Conservation (phyloP, 2,888 invertebrate genomes). For the Conops quadrifasciatus region DNA sequence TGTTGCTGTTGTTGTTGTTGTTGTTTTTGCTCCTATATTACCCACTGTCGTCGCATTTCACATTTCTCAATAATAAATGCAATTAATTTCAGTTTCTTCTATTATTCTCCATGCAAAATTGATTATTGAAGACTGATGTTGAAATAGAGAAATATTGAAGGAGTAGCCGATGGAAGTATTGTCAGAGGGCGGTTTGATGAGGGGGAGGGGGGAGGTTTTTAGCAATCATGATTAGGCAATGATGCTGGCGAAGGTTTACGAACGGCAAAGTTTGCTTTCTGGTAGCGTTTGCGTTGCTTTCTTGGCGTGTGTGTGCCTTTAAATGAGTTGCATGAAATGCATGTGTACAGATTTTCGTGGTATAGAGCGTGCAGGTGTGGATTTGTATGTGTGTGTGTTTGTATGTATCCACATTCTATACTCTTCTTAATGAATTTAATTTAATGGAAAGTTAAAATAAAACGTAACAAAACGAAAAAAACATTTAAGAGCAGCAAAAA, state of each 20-base stretch:
- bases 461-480: too few species aligned
- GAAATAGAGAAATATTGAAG: neutral
- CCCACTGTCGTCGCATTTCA: conserved; percentile 13
- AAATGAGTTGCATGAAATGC: neutral
- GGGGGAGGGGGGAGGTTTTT: neutral
- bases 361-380: conserved; percentile 9
- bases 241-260: neutral
- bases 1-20: neutral
- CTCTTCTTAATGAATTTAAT: conserved; percentile 42
- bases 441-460: conserved; percentile 28
- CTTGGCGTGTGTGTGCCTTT: neutral
- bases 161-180: neutral
- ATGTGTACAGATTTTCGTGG: neutral
- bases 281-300: neutral
- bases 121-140: conserved; percentile 8
- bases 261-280: neutral
- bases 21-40: neutral
- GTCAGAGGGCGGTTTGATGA: neutral
- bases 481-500: conserved; percentile 1
- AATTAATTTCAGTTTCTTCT: conserved; percentile 49
- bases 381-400: conserved; percentile 22
- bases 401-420: conserved; percentile 48
- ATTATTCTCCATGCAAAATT: conserved; percentile 23
- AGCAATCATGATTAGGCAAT: neutral
- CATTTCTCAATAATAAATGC: conserved; percentile 58